These are phyloP conservation scores for Patella pellucida DNA, from an alignment of 2,888 invertebrate species.

Conservation along the genomic window DNA sequence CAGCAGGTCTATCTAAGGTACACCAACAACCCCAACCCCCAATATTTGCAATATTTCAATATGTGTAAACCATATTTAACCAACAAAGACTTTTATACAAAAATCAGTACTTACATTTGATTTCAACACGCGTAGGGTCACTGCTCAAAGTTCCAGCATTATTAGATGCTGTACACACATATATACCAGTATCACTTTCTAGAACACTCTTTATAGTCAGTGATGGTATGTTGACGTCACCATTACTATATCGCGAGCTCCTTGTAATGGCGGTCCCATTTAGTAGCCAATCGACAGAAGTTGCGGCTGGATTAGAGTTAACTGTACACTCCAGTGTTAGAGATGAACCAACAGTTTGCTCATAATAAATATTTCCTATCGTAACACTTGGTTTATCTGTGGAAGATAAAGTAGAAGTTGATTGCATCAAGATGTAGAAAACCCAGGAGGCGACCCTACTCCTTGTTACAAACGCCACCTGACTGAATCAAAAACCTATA, in stretches of 20 bases:
- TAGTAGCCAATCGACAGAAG: neutral
- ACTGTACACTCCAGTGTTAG: neutral
- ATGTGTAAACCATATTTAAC: too few species aligned
- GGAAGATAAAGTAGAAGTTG: neutral
- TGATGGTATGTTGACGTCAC: neutral
- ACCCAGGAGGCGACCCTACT: too few species aligned
- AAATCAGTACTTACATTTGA: neutral
- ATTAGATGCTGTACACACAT: neutral
- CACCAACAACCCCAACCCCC: too few species aligned
- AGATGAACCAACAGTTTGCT: neutral
- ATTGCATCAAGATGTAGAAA: too few species aligned
- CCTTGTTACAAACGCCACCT: too few species aligned
- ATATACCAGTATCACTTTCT: neutral
- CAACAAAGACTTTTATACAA: too few species aligned
- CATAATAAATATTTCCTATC: neutral
- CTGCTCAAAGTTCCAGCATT: neutral
- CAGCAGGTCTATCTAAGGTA: too few species aligned
- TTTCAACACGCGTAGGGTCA: neutral
- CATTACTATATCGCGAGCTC: neutral
- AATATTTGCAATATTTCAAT: too few species aligned
- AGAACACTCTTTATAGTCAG: neutral
- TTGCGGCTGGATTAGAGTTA: neutral
- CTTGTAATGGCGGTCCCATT: neutral
- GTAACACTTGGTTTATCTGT: conserved; percentile 1
- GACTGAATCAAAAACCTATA: too few species aligned